Percentiles rank a stretch among this genome's conserved stretches.
phyloP scores from a whole-genome alignment of 2,888 invertebrate species.

The Orthonychiurus folsomi region DNA sequence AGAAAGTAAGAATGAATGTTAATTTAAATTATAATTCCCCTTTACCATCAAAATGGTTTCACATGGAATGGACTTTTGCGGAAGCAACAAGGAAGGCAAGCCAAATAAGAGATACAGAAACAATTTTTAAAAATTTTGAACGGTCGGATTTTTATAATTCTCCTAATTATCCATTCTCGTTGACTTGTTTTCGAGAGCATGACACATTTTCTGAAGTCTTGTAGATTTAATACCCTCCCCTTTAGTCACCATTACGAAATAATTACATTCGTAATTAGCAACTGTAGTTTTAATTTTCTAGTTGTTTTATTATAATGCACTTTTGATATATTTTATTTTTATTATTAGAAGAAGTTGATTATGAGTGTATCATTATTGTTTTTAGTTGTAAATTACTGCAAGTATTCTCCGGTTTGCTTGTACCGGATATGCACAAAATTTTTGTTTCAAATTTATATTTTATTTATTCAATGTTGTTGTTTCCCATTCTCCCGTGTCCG shows the following conservation, averaged over 20 bases:
- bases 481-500: constrained; percentile 27
- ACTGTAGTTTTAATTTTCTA: not conserved
- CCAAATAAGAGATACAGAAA: not conserved
- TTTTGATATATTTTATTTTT: constrained; percentile 1
- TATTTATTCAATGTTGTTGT: not conserved
- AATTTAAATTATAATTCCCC: not conserved
- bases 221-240: not conserved
- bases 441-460: too few species aligned
- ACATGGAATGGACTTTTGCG: not conserved
- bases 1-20: not conserved
- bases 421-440: too few species aligned
- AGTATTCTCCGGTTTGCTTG: too few species aligned
- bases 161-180: not conserved
- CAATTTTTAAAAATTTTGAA: not conserved
- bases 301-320: not conserved
- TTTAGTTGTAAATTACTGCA: not conserved
- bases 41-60: too few species aligned
- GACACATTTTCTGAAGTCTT: constrained; percentile 40
- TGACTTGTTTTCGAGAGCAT: constrained; percentile 27
- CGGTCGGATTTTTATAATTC: constrained; percentile 4
- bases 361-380: not conserved
- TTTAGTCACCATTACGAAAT: not conserved
- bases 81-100: not conserved
- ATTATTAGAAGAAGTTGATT: not conserved
- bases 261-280: too few species aligned